These are phyloP conservation scores for Endomychus coccineus DNA, from an alignment of 2,888 invertebrate genomes.

Conservation along the genomic window DNA sequence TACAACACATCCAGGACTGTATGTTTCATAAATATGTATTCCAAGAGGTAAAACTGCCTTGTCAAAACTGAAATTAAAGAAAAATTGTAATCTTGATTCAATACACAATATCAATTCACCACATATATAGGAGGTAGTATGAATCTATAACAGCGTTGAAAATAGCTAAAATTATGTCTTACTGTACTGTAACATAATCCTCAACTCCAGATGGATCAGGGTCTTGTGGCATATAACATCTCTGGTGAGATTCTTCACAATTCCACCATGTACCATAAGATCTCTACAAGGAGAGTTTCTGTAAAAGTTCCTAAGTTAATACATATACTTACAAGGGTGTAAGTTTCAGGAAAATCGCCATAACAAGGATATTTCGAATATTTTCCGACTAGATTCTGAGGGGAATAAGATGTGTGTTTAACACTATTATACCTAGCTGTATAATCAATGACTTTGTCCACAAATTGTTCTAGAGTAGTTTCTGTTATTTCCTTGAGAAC, in stretches of 20 bases:
- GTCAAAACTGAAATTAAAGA: constrained; percentile 49
- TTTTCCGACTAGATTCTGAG: constrained; percentile 76
- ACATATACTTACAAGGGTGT: constrained; percentile 66
- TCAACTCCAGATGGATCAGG: constrained; percentile 58
- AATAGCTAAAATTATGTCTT: constrained; percentile 32
- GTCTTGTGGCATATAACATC: constrained; percentile 69
- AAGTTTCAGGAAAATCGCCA: constrained; percentile 86
- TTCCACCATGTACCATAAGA: constrained; percentile 84
- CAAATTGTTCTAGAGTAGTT: constrained; percentile 74
- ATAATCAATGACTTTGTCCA: constrained; percentile 69
- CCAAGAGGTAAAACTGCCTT: constrained; percentile 59
- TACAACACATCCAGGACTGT: constrained; percentile 77
- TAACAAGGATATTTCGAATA: constrained; percentile 81
- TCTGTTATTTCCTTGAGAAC: constrained; percentile 35
- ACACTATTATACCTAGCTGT: constrained; percentile 88
- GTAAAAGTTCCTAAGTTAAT: not conserved
- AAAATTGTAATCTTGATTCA: too few relatives aligned
- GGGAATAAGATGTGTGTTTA: constrained; percentile 81
- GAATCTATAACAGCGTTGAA: too few relatives aligned
- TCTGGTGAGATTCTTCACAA: constrained; percentile 61
- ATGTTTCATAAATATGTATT: constrained; percentile 75
- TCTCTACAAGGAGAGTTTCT: constrained; percentile 50
- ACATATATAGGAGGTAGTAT: too few relatives aligned
- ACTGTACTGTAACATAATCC: constrained; percentile 66
- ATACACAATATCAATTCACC: too few relatives aligned